These are phyloP conservation scores for Microtus ochrogaster DNA, from an alignment of 2,113 vertebrate species.

Conservation along the genomic window DNA sequence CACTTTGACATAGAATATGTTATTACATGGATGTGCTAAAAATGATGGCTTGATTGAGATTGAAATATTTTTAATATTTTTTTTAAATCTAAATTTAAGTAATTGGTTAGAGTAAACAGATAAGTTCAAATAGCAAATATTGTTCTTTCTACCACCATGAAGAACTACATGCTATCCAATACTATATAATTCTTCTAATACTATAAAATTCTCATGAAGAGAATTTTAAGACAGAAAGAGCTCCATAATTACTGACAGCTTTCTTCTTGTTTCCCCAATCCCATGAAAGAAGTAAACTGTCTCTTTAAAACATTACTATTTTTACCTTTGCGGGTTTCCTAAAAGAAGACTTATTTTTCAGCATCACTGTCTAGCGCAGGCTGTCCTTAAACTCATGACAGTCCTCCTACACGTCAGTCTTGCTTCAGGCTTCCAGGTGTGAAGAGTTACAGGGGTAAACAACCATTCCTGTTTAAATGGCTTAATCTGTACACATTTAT, in stretches of 20 bases:
- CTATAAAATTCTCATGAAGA: neutral
- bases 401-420: too few relatives aligned
- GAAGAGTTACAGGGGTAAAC: too few relatives aligned
- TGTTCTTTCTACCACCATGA: neutral
- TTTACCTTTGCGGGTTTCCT: neutral
- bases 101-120: neutral
- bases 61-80: neutral
- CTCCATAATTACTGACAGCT: neutral
- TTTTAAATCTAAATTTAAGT: neutral
- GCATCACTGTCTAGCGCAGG: neutral
- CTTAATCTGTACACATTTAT: neutral
- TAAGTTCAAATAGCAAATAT: neutral
- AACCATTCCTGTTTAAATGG: too few relatives aligned
- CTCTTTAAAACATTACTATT: too few relatives aligned
- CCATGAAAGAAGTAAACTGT: neutral
- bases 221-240: neutral
- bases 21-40: neutral
- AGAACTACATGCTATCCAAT: neutral
- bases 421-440: too few relatives aligned
- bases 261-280: neutral
- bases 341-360: neutral
- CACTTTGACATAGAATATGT: slow-evolving; percentile 9
- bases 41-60: neutral
- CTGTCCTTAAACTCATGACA: too few relatives aligned
- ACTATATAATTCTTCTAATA: neutral